Percentiles rank a stretch among this genome's conserved stretches.
Evolutionary conservation across 2,888 invertebrate genomes (phyloP).

Genomic region (Andricus quercusramuli): DNA sequence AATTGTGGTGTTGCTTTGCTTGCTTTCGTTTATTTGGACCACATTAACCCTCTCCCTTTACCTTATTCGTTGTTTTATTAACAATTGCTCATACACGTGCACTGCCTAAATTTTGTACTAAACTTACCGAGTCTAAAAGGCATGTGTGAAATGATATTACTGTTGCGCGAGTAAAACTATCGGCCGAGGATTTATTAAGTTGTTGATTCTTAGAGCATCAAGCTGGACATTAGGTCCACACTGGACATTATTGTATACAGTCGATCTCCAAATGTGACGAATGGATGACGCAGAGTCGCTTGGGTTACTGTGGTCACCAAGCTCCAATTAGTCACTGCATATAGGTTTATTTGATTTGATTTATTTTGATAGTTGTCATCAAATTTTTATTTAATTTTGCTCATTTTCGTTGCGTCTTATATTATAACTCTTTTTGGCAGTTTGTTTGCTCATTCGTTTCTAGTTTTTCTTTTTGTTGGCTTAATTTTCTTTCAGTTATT

Average conservation of each 20-base stretch:
- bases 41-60: constrained; percentile 77
- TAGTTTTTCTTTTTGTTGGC: constrained; percentile 47
- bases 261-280: constrained; percentile 56
- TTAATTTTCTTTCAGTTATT: constrained; percentile 47
- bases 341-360: constrained; percentile 63
- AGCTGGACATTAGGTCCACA: constrained; percentile 43
- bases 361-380: constrained; percentile 45
- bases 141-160: constrained; percentile 52
- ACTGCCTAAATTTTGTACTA: constrained; percentile 58
- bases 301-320: constrained; percentile 78
- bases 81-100: constrained; percentile 72
- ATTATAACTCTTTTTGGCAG: constrained; percentile 55
- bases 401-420: constrained; percentile 61
- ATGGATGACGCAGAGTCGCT: constrained; percentile 70
- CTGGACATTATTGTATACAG: constrained; percentile 69
- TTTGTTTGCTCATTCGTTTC: constrained; percentile 56
- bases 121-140: constrained; percentile 42
- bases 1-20: constrained; percentile 72
- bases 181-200: constrained; percentile 32
- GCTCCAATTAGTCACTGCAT: constrained; percentile 73
- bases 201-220: constrained; percentile 15
- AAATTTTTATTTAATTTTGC: constrained; percentile 53
- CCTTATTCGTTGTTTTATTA: constrained; percentile 72
- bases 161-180: constrained; percentile 16
- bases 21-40: constrained; percentile 75